Evolutionary conservation across 2,888 invertebrate species (phyloP).

Genomic region (Tetropium fuscum): DNA sequence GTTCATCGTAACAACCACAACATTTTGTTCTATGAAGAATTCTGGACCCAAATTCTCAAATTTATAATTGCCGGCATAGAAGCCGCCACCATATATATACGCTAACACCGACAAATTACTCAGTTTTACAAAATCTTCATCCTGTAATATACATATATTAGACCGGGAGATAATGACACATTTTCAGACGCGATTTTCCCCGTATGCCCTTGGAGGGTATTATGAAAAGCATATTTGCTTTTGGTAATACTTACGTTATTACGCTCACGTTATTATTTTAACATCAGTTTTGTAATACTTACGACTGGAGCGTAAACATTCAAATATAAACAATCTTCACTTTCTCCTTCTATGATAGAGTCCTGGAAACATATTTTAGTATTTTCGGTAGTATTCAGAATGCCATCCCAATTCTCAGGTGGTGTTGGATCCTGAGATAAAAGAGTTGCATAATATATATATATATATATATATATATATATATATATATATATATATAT

Average conservation of each 20-base stretch:
- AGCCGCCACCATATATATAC: conserved; percentile 51
- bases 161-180: neutral
- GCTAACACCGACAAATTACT: conserved; percentile 46
- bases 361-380: conserved; percentile 39
- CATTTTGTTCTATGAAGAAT: conserved; percentile 39
- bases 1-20: conserved; percentile 43
- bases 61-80: conserved; percentile 30
- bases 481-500: too few species aligned
- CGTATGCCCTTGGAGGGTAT: too few species aligned
- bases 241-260: too few species aligned
- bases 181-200: too few species aligned
- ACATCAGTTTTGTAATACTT: too few species aligned
- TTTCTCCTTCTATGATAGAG: conserved; percentile 4
- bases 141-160: neutral
- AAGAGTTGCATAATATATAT: neutral
- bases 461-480: too few species aligned
- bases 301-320: conserved; percentile 41
- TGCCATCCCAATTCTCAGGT: conserved; percentile 15
- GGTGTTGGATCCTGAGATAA: neutral
- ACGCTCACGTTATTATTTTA: too few species aligned
- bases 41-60: conserved; percentile 37
- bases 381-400: conserved; percentile 31
- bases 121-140: neutral
- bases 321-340: conserved; percentile 42
- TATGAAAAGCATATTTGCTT: too few species aligned